A percentile compares a stretch with the other conserved stretches of the same genome.
Conservation (phyloP, 2,888 invertebrate species). For the Heteromyza rotundicornis region DNA sequence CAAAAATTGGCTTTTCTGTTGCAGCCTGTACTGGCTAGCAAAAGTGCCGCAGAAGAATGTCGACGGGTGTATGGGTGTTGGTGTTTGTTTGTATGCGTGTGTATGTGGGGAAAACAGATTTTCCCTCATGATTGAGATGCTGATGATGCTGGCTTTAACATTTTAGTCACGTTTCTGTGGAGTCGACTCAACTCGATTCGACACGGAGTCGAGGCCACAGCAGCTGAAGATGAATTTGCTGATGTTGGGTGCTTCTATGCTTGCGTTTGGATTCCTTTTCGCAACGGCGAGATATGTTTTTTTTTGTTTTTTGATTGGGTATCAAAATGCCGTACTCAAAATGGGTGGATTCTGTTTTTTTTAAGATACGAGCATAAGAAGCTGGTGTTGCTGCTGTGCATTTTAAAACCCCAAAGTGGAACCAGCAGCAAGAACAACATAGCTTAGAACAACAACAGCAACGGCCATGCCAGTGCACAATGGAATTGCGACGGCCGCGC, state of each 20-base stretch:
- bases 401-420: slow-evolving; percentile 42
- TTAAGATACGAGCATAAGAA: slow-evolving; percentile 39
- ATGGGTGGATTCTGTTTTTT: slow-evolving; percentile 25
- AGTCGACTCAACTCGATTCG: slow-evolving; percentile 12
- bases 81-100: neutral
- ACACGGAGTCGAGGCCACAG: neutral
- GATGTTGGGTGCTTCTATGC: slow-evolving; percentile 4
- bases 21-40: too few relatives aligned
- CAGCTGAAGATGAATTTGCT: slow-evolving; percentile 6
- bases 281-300: neutral
- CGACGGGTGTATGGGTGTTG: neutral
- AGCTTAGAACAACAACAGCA: slow-evolving; percentile 21
- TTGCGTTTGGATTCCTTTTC: slow-evolving; percentile 8
- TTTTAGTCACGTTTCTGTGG: slow-evolving; percentile 55
- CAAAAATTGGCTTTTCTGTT: too few relatives aligned
- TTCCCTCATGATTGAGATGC: slow-evolving; percentile 25
- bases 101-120: slow-evolving; percentile 24
- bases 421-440: slow-evolving; percentile 9
- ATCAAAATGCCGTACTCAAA: slow-evolving; percentile 19
- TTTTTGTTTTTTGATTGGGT: slow-evolving; percentile 8
- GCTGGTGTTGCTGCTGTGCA: slow-evolving; percentile 39
- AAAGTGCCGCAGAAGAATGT: neutral
- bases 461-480: neutral
- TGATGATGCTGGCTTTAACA: slow-evolving; percentile 44
- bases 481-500: slow-evolving; percentile 14